Evolutionary conservation across 1,140 invertebrate species (phyloP), one percentile per base, ranked within the genome.

Genomic region (Frieseomelitta varia): DNA sequence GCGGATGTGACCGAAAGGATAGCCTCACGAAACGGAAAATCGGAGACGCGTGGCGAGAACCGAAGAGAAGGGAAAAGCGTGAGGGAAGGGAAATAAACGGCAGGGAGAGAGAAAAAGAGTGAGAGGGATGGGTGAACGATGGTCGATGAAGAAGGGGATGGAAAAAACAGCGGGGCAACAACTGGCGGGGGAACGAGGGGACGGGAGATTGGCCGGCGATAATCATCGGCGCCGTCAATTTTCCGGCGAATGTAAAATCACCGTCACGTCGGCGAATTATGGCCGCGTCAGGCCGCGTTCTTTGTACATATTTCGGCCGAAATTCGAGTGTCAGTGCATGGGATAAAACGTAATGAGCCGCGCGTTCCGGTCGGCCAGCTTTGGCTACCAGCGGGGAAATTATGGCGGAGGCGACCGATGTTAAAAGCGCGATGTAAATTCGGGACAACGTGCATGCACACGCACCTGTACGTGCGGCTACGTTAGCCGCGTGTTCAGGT

Each of bases 401-500:
- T 91, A 91, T 81, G 81, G 76, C 82, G 68, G 67, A 84, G 84
- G 51, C 67, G 88, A 61, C 71, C 79, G 85, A 67, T 88, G 90
- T 91, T 92, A 91, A 92, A 91, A 92, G 90, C 89, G 85, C 86
- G 89, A 91, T 88, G 88, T 89, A 91, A 87, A 90, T 91, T 87
- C 81, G 81, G 82, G 63, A 58, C 69, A 85, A 55, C 69, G 84
- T 83, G 74, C 65, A 58, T 73, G 61, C 30, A 61, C 65, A 65
- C 58, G 71, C 55, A 19, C 17, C 47, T 55, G n/a, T 68, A 21
- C 39, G 30, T 30, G 67, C 34, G 34, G n/a, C 24, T 2, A 19
- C 27, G 30, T 30, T n/a, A 30, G 12, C 39, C 30, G 17, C 67
- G 30, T 21, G 21, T n/a, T n/a, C 21, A 24, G 24, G 24, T n/a